Evolutionary conservation across 2,797 vertebrate species (phyloP), one percentile per base, ranked within the genome.

Genomic region (Pelobates cultripes): DNA sequence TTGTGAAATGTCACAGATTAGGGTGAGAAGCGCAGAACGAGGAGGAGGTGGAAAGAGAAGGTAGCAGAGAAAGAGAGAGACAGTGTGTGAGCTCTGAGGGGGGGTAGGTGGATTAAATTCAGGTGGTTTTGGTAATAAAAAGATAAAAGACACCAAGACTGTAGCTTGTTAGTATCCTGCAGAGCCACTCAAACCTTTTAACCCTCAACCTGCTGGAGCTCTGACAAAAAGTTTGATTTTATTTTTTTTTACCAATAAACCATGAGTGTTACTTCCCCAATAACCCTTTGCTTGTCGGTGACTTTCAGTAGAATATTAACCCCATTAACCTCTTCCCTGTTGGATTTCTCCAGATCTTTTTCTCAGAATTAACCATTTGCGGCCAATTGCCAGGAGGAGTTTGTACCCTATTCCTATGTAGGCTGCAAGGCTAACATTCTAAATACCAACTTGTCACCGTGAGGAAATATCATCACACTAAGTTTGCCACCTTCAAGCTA

Each of bases 1-100:
- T 40, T 83, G 82, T 63, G 55, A 75, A 83, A 83, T 83, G 74
- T 79, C 77, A 75, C 82, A 83, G 41, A 63, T 47, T 43, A 69
- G 53, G 42, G 81, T 70, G 77, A 83, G 63, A 74, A 78, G 43
- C 17, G 9, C 73, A 63, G 57, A 70, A 7, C 7, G 0, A 10
- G 66, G 64, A 17, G 43, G 73, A 44, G 43, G 78, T 14, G 15
- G 14, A 28, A 4, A 17, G 12, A n/a, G 79, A 61, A 45, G 72
- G 73, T 43, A 42, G 17, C 15, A 60, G 63, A n/a, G 63, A 72
- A 70, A 73, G 6, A 15, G 2, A 28, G 47, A 15, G 63, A 7
- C 7, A 67, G 44, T 4, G 45, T 41, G 41, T 7, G 40, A 51
- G 4, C 14, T 41, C 17, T 17, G 4, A 43, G 43, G 70, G 13